A percentile compares a stretch with the other conserved stretches of the same genome.
These are phyloP conservation scores for Tinea trinotella DNA, from an alignment of 2,888 invertebrate genomes.

Conservation along the genomic window DNA sequence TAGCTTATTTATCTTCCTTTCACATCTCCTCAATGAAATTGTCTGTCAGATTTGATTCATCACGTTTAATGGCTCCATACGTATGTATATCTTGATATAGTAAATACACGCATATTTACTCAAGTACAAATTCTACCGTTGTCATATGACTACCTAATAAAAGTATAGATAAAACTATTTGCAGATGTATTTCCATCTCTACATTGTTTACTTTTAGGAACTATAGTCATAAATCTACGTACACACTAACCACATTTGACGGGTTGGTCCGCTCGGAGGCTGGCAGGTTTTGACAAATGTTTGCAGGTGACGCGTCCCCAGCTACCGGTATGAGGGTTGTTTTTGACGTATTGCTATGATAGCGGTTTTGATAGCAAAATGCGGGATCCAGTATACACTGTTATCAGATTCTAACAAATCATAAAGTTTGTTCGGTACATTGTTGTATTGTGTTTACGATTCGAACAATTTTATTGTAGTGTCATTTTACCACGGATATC, in stretches of 20 bases:
- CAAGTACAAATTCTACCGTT: background rate
- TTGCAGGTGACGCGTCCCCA: slow-evolving; percentile 62
- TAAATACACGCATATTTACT: background rate
- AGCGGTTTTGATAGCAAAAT: slow-evolving; percentile 30
- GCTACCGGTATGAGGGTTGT: slow-evolving; percentile 56
- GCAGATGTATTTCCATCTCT: background rate
- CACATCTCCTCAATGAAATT: background rate
- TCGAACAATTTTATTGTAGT: background rate
- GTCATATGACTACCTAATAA: background rate
- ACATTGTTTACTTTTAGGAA: slow-evolving; percentile 10
- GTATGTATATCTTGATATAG: too few species aligned
- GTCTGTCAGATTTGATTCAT: too few species aligned
- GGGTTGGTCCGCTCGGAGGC: slow-evolving; percentile 6
- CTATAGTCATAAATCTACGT: slow-evolving; percentile 7
- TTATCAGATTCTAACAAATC: slow-evolving; percentile 9
- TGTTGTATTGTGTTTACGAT: slow-evolving; percentile 3
- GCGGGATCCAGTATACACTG: background rate
- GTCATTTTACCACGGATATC: background rate
- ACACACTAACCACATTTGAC: slow-evolving; percentile 13
- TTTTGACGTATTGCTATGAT: slow-evolving; percentile 65
- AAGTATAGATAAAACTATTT: slow-evolving; percentile 3
- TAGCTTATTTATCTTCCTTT: too few species aligned
- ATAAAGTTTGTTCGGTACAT: slow-evolving; percentile 1
- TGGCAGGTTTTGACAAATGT: slow-evolving; percentile 56
- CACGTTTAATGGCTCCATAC: too few species aligned